Evolutionary conservation across 2,113 vertebrate species (phyloP).

Genomic region (Thalassarche chlororhynchos): DNA sequence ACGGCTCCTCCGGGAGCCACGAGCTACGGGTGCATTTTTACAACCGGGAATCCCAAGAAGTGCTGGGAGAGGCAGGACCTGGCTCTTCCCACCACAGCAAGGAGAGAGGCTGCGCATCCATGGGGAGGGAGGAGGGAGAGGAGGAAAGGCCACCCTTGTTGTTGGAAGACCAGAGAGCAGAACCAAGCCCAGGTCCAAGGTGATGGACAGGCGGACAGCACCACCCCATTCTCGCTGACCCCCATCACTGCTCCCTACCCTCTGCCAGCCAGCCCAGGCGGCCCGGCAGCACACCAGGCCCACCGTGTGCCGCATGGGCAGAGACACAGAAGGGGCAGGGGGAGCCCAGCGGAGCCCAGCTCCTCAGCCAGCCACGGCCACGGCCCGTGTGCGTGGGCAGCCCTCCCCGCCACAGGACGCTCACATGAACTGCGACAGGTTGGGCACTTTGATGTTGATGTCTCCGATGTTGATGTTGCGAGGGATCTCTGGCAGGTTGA

Average conservation of each 20-base stretch:
- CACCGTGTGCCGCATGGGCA: background rate
- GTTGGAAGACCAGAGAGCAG: background rate
- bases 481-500: constrained; percentile 94
- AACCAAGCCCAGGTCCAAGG: background rate
- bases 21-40: background rate
- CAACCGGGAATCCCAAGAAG: background rate
- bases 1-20: background rate
- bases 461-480: constrained; percentile 96
- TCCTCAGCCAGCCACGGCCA: background rate
- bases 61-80: background rate
- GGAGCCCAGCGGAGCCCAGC: background rate
- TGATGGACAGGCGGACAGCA: background rate
- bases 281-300: background rate
- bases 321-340: background rate
- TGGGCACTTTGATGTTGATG: constrained; percentile 96
- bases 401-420: background rate
- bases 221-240: accelerated
- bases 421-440: constrained; percentile 89
- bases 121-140: background rate
- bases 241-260: background rate
- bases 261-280: background rate
- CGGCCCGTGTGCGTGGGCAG: accelerated
- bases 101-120: background rate
- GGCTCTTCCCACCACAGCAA: accelerated
- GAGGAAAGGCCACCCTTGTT: background rate